Evolutionary conservation across 2,113 vertebrate species (phyloP), one percentile per base, ranked within the genome.

Genomic region (Osmerus eperlanus): DNA sequence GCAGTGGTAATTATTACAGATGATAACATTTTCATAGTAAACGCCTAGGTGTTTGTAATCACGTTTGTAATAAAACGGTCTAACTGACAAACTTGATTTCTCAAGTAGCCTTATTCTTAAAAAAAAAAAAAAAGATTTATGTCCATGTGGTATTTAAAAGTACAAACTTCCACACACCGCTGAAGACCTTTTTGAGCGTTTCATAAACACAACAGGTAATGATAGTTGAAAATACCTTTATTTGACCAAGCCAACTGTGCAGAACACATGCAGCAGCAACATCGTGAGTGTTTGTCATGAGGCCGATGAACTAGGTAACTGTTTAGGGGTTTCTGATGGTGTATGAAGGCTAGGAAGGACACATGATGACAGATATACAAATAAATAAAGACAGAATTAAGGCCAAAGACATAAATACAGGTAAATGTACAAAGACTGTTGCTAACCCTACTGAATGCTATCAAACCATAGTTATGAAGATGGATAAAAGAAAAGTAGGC

Each of bases 21-120:
- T 65, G 72, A 76, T 80, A 75, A 80, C 74, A 58, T 84, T 87
- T 89, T 76, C 78, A 76, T 87, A 87, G 85, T 84, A 79, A 72
- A 84, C 80, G 86, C 86, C 76, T 87, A 86, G 89, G 87, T 90
- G 86, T 91, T 89, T 92, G 81, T 89, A 92, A 90, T 92, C 85
- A 75, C 82, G 83, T 92, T 92, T 92, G 88, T 91, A 93, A 91
- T 92, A 92, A 93, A 93, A 92, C 85, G 80, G 69, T 87, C 86
- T 82, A 78, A 86, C 78, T 85, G 80, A 91, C 78, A 28, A 64
- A 60, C 21, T 6, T 9, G 6, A 18, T 63, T 32, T 16, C 16
- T 41, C 18, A 29, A 64, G 62, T 62, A 28, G 4, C 14, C 14
- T n/a, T 56, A 18, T 56, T 56, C 54, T 56, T 4, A 6, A 53